Evolutionary conservation across 2,888 invertebrate genomes (phyloP).

Genomic region (Dryobotodes eremita): DNA sequence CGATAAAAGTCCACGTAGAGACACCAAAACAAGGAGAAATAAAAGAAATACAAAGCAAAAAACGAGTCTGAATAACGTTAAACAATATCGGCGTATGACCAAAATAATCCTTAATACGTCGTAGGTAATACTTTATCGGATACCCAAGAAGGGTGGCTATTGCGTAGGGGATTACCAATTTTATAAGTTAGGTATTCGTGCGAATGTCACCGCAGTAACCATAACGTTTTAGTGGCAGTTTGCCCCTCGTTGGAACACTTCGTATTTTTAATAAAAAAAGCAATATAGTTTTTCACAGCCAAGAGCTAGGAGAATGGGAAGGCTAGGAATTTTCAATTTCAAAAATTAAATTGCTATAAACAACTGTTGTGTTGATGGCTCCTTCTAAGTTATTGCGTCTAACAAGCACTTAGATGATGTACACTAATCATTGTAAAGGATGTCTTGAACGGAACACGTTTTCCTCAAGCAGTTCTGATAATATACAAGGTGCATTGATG

Average conservation of each 20-base stretch:
- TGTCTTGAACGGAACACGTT: slow-evolving; percentile 3
- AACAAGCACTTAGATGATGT: slow-evolving; percentile 6
- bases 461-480: slow-evolving; percentile 42
- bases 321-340: slow-evolving; percentile 84
- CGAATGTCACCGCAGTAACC: slow-evolving; percentile 89
- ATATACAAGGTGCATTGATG: slow-evolving; percentile 41
- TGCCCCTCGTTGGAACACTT: slow-evolving; percentile 86
- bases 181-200: slow-evolving; percentile 88
- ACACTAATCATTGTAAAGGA: slow-evolving; percentile 27
- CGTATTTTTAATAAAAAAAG: slow-evolving; percentile 88
- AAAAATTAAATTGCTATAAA: slow-evolving; percentile 78
- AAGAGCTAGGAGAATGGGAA: slow-evolving; percentile 71
- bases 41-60: slow-evolving; percentile 70
- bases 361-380: slow-evolving; percentile 64
- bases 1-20: slow-evolving; percentile 47
- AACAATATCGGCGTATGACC: slow-evolving; percentile 74
- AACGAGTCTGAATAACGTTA: slow-evolving; percentile 72
- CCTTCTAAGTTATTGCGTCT: slow-evolving; percentile 50
- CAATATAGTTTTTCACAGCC: slow-evolving; percentile 86
- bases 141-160: slow-evolving; percentile 75
- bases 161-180: slow-evolving; percentile 84
- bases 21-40: slow-evolving; percentile 55
- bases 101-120: slow-evolving; percentile 81
- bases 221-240: slow-evolving; percentile 89
- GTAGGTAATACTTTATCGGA: slow-evolving; percentile 81